Conservation (phyloP, 2,797 vertebrate species). For the Gorsachius magnificus region DNA sequence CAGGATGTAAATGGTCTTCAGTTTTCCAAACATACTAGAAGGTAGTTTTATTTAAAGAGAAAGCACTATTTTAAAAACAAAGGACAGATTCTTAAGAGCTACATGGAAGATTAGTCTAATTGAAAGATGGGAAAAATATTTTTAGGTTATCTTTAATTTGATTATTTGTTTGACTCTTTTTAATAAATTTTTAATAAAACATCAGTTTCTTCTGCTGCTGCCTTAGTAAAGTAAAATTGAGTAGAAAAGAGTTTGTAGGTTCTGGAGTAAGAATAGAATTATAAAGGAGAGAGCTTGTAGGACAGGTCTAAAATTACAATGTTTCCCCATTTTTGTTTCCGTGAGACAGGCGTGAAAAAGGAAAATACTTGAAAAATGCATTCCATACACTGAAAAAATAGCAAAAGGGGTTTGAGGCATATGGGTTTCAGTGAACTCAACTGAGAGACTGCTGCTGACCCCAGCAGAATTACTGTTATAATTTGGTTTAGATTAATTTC, state of each 20-base stretch:
- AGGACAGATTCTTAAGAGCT: background rate
- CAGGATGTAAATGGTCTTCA: conserved; percentile 32
- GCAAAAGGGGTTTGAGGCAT: fast-evolving
- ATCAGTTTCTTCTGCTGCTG: background rate
- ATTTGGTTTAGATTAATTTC: background rate
- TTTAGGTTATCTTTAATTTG: background rate
- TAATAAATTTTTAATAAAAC: background rate
- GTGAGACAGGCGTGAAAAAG: background rate
- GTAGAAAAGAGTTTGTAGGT: background rate
- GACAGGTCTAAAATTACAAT: background rate
- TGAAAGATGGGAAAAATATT: background rate
- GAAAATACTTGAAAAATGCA: background rate
- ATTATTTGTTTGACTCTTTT: background rate
- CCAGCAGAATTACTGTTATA: background rate
- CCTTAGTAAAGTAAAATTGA: background rate
- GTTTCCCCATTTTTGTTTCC: background rate
- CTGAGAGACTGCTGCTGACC: background rate
- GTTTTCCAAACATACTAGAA: conserved; percentile 51
- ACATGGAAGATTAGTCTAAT: background rate
- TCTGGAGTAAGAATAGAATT: background rate
- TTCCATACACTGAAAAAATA: background rate
- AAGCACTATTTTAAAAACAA: background rate
- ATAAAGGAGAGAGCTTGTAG: background rate
- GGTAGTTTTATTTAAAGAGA: conserved; percentile 40
- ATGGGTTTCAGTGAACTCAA: background rate